These are phyloP conservation scores for Nemoura dubitans DNA, from an alignment of 2,888 invertebrate species.

Conservation along the genomic window DNA sequence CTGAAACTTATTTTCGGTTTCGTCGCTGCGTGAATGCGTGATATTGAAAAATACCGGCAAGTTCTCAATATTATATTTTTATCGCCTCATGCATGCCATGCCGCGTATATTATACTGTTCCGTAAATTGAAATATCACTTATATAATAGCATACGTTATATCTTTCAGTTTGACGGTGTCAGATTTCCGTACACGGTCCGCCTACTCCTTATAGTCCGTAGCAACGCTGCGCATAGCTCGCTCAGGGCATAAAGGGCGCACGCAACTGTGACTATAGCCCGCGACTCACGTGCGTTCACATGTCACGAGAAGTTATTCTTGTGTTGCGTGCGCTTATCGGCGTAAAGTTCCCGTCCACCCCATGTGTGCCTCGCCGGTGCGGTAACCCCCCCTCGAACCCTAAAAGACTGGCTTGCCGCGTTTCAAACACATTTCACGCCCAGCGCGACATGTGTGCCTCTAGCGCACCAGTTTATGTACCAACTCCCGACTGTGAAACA, in stretches of 20 bases:
- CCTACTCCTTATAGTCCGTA: not conserved
- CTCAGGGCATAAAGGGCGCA: not conserved
- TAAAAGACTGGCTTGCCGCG: not conserved
- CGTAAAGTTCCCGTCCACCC: not conserved
- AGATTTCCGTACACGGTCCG: not conserved
- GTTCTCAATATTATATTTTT: not conserved
- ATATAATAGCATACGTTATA: not conserved
- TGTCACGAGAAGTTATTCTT: not conserved
- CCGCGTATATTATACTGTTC: no score
- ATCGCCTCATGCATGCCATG: not conserved
- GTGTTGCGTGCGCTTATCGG: not conserved
- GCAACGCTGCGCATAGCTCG: not conserved
- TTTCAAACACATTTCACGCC: not conserved
- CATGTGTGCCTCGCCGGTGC: not conserved
- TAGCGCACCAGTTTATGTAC: no score
- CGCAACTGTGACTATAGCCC: not conserved
- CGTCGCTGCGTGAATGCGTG: not conserved
- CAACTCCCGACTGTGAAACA: not conserved
- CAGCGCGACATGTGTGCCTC: not conserved
- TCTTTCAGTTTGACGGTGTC: not conserved
- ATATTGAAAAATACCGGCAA: not conserved
- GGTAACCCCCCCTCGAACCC: not conserved
- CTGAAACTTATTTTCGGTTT: not conserved
- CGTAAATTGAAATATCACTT: not conserved
- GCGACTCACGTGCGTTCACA: not conserved